These are phyloP conservation scores for Pseudomyrmex gracilis DNA, from an alignment of 1,140 invertebrate species.

Conservation along the genomic window DNA sequence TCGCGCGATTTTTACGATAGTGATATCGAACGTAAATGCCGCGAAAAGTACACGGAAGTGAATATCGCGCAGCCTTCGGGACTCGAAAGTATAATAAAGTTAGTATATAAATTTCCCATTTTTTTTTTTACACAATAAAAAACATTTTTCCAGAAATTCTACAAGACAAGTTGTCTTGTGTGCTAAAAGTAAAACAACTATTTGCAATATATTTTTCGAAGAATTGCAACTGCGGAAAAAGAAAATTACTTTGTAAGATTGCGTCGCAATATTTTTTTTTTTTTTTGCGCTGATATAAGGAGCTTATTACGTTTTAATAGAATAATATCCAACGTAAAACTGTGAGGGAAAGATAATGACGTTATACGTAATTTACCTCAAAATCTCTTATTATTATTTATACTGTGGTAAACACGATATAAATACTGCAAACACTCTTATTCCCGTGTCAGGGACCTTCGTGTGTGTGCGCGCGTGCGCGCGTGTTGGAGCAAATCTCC, in stretches of 20 bases:
- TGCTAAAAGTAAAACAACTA: too few relatives aligned
- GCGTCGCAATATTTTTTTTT: not conserved
- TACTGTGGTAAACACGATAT: slow-evolving; percentile 47
- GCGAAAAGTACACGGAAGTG: not conserved
- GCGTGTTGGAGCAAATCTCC: slow-evolving; percentile 41
- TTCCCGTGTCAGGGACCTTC: slow-evolving; percentile 19
- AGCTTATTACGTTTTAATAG: slow-evolving; percentile 21
- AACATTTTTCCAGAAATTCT: not conserved
- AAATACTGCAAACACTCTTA: slow-evolving; percentile 40
- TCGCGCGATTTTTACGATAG: slow-evolving; percentile 43
- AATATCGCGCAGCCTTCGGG: not conserved
- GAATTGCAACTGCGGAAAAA: not conserved
- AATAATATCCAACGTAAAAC: not conserved
- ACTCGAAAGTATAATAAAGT: slow-evolving; percentile 12
- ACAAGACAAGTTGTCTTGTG: too few relatives aligned
- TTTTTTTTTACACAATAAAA: not conserved
- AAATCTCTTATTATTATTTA: slow-evolving; percentile 60
- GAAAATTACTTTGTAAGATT: not conserved
- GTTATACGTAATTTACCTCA: not conserved
- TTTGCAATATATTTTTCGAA: not conserved
- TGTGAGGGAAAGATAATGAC: slow-evolving; percentile 25
- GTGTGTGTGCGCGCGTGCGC: too few relatives aligned
- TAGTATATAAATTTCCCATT: not conserved
- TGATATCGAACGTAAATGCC: slow-evolving; percentile 51
- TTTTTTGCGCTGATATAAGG: not conserved